A percentile compares a stretch with the other conserved stretches of the same genome.
Evolutionary conservation across 1,140 invertebrate genomes (phyloP).

Genomic region (Uloborus diversus): DNA sequence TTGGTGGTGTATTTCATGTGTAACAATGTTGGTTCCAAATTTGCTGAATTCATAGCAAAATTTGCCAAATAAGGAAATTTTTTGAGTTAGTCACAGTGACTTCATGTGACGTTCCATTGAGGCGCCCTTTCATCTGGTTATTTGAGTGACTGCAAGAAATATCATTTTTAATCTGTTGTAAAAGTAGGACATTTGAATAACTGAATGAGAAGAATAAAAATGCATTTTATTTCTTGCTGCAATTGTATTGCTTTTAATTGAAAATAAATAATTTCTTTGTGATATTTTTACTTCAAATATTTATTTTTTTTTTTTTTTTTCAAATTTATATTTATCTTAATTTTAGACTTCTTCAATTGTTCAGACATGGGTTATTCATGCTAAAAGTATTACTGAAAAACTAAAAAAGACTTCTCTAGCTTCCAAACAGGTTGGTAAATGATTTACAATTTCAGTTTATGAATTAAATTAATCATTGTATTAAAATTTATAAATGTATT

Average conservation of each 20-base stretch:
- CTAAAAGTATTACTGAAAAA: slow-evolving; percentile 42
- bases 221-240: neutral
- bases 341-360: slow-evolving; percentile 31
- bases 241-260: neutral
- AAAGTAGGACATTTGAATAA: neutral
- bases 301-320: neutral
- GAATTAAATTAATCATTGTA: too few species aligned
- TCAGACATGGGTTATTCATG: slow-evolving; percentile 42
- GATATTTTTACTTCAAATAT: neutral
- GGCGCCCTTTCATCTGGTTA: too few species aligned
- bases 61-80: too few species aligned
- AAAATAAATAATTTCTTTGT: neutral
- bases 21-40: too few species aligned
- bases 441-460: too few species aligned
- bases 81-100: too few species aligned
- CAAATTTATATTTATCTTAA: neutral
- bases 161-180: neutral
- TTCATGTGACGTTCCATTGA: too few species aligned
- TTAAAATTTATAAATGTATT: too few species aligned
- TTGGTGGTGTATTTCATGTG: too few species aligned
- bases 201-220: neutral
- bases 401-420: slow-evolving; percentile 34
- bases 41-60: too few species aligned
- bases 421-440: slow-evolving; percentile 26
- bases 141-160: too few species aligned